Conservation (phyloP, 2,888 invertebrate genomes). For the Marasmarcha lunaedactyla region DNA sequence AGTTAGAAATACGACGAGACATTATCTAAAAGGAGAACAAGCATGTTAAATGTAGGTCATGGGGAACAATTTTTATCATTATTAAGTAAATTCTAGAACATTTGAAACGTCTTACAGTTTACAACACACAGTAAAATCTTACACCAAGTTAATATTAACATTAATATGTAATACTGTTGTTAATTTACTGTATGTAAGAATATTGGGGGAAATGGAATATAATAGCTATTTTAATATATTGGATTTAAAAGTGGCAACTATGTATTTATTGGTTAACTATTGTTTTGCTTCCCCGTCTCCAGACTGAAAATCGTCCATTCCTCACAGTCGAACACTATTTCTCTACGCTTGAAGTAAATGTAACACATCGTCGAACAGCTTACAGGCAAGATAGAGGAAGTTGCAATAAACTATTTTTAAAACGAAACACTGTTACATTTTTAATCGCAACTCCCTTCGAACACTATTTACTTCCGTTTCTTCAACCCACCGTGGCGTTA, state of each 20-base stretch:
- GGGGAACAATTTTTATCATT: background rate
- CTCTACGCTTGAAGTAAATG: slow-evolving; percentile 44
- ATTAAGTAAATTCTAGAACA: slow-evolving; percentile 7
- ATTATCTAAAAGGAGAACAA: too few relatives aligned
- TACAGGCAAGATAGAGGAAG: too few relatives aligned
- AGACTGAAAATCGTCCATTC: slow-evolving; percentile 56
- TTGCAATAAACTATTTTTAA: too few relatives aligned
- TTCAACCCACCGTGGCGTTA: too few relatives aligned
- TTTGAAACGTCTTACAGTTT: slow-evolving; percentile 11
- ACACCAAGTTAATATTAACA: slow-evolving; percentile 20
- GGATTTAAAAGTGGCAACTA: slow-evolving; percentile 1
- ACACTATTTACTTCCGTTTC: too few relatives aligned
- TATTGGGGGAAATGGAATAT: slow-evolving; percentile 16
- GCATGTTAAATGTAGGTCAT: too few relatives aligned
- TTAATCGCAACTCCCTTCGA: too few relatives aligned
- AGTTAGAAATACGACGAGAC: too few relatives aligned
- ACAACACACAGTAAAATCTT: slow-evolving; percentile 31
- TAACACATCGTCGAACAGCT: slow-evolving; percentile 5
- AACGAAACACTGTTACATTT: too few relatives aligned
- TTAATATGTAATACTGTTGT: slow-evolving; percentile 44
- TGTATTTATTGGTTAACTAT: slow-evolving; percentile 7
- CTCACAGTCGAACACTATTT: slow-evolving; percentile 45
- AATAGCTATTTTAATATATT: slow-evolving; percentile 5
- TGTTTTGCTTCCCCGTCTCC: slow-evolving; percentile 59
- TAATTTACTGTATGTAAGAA: slow-evolving; percentile 23